Conservation (phyloP, 1,140 invertebrate species). For the Camponotus vicinus region DNA sequence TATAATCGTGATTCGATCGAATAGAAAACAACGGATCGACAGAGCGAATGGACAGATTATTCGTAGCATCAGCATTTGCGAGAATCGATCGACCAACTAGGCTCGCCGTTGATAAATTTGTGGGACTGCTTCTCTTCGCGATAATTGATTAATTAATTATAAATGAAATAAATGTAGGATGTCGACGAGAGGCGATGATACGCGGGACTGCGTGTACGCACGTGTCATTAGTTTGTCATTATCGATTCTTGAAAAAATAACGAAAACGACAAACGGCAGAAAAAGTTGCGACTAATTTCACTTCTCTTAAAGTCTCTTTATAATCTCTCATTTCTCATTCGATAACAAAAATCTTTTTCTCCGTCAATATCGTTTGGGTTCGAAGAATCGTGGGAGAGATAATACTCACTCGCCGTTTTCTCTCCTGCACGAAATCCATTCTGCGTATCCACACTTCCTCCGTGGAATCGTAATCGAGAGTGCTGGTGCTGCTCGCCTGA, state of each 20-base stretch:
- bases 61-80: slow-evolving; percentile 38
- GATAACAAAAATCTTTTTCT: neutral
- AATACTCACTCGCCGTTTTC: slow-evolving; percentile 81
- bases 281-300: neutral
- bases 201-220: slow-evolving; percentile 3
- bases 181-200: slow-evolving; percentile 9
- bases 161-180: slow-evolving; percentile 1
- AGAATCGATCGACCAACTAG: slow-evolving; percentile 1
- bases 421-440: slow-evolving; percentile 84
- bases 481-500: slow-evolving; percentile 89
- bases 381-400: neutral
- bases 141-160: slow-evolving; percentile 74
- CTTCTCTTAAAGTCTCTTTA: neutral
- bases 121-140: slow-evolving; percentile 14
- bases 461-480: slow-evolving; percentile 87
- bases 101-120: slow-evolving; percentile 71
- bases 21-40: slow-evolving; percentile 4
- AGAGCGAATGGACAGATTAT: slow-evolving; percentile 6
- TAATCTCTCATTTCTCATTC: too few species aligned
- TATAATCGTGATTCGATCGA: slow-evolving; percentile 12
- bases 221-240: slow-evolving; percentile 12
- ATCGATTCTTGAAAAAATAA: slow-evolving; percentile 23
- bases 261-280: neutral
- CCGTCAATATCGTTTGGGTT: slow-evolving; percentile 4
- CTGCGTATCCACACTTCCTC: slow-evolving; percentile 92